Evolutionary conservation across 2,888 invertebrate genomes (phyloP).

Genomic region (Pollenia amentaria): DNA sequence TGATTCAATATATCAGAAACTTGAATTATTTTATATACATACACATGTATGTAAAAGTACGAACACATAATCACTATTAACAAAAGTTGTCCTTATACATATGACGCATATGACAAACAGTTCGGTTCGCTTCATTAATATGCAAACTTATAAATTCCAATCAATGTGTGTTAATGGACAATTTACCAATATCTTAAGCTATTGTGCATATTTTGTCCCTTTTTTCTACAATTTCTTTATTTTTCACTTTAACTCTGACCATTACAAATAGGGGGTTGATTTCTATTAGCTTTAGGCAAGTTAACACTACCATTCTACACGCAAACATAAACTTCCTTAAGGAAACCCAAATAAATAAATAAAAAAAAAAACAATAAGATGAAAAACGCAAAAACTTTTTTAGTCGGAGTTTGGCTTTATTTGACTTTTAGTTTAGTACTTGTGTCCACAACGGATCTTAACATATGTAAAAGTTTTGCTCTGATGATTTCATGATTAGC

Average conservation of each 20-base stretch:
- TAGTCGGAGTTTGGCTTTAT: slow-evolving; percentile 54
- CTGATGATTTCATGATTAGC: slow-evolving; percentile 72
- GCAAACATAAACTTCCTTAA: slow-evolving; percentile 17
- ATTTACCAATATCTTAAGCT: slow-evolving; percentile 66
- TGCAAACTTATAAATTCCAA: slow-evolving; percentile 71
- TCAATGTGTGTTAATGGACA: slow-evolving; percentile 73
- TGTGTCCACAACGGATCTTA: slow-evolving; percentile 68
- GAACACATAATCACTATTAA: background rate
- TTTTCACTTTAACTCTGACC: slow-evolving; percentile 58
- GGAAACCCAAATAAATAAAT: background rate
- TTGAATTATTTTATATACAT: slow-evolving; percentile 1
- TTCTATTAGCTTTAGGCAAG: slow-evolving; percentile 57
- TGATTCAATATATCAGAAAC: slow-evolving; percentile 16
- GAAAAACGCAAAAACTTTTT: slow-evolving; percentile 64
- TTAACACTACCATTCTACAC: slow-evolving; percentile 44
- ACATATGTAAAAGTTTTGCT: slow-evolving; percentile 72
- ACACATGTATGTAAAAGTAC: background rate
- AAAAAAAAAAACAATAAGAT: background rate
- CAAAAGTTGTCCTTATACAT: slow-evolving; percentile 20
- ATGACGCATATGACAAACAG: slow-evolving; percentile 3
- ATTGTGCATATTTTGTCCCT: slow-evolving; percentile 62
- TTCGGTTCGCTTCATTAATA: slow-evolving; percentile 27
- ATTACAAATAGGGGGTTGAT: slow-evolving; percentile 60
- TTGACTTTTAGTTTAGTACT: slow-evolving; percentile 72
- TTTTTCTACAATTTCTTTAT: slow-evolving; percentile 25